Percentiles rank a stretch among this genome's conserved stretches.
Conservation (phyloP, 2,113 vertebrate genomes). For the Sylvia atricapilla region DNA sequence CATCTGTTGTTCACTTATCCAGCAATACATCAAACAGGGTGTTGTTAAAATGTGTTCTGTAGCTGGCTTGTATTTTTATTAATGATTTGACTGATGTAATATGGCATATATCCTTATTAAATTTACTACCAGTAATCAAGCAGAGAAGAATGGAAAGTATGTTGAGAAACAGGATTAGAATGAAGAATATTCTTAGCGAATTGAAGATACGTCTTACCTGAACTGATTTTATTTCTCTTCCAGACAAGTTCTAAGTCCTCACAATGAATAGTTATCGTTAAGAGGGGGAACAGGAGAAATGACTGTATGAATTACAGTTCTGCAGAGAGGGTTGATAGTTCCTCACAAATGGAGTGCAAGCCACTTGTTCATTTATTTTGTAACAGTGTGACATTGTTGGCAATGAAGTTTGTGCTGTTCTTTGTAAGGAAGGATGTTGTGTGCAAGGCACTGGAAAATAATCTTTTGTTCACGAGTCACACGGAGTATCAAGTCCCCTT, state of each 20-base stretch:
- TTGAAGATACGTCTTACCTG: background rate
- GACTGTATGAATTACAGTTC: background rate
- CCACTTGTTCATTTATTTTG: background rate
- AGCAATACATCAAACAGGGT: background rate
- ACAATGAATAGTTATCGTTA: background rate
- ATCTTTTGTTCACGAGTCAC: background rate
- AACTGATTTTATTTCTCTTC: constrained; percentile 20
- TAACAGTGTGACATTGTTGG: background rate
- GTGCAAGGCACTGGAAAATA: background rate
- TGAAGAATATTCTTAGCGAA: background rate
- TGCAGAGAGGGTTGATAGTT: background rate
- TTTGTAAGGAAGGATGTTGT: background rate
- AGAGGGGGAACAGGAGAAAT: background rate
- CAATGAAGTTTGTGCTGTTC: background rate
- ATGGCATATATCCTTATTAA: constrained; percentile 39
- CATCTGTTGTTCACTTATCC: background rate
- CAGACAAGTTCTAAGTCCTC: background rate
- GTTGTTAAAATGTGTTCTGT: background rate
- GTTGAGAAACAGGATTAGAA: constrained; percentile 35
- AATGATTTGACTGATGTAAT: constrained; percentile 7
- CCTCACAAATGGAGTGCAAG: background rate
- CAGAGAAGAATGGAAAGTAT: constrained; percentile 36
- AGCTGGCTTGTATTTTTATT: constrained; percentile 4
- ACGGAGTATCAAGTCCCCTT: background rate
- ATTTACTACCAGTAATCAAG: constrained; percentile 30